These are phyloP conservation scores for Corvus moneduloides DNA, from an alignment of 2,113 vertebrate genomes.

Conservation along the genomic window DNA sequence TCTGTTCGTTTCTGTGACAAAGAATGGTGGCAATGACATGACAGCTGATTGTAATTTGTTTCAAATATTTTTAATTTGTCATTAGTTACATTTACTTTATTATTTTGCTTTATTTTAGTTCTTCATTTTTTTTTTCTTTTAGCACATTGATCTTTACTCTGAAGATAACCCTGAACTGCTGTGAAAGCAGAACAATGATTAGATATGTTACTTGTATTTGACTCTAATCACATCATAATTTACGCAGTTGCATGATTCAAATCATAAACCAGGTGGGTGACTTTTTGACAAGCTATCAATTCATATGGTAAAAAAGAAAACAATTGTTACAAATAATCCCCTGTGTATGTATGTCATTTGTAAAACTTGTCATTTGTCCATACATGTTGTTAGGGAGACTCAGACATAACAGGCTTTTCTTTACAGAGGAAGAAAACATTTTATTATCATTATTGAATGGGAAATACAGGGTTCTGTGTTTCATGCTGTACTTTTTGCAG, in stretches of 20 bases:
- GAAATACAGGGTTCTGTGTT: not conserved
- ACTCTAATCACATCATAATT: constrained; percentile 69
- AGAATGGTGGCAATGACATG: not conserved
- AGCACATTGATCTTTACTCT: constrained; percentile 85
- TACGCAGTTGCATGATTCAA: constrained; percentile 74
- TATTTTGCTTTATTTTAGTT: constrained; percentile 79
- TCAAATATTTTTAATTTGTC: constrained; percentile 44
- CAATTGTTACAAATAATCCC: not conserved
- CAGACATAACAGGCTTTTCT: not conserved
- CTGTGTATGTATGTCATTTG: not conserved
- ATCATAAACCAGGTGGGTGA: constrained; percentile 78
- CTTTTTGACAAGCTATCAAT: constrained; percentile 59
- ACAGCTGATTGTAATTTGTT: constrained; percentile 18
- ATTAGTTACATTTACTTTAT: constrained; percentile 62
- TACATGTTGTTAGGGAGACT: not conserved
- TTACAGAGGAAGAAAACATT: not conserved
- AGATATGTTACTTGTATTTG: constrained; percentile 73
- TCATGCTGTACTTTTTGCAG: not conserved
- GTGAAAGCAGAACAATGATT: constrained; percentile 68
- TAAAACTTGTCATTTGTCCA: constrained; percentile 5
- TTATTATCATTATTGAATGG: not conserved
- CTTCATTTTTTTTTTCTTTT: constrained; percentile 80
- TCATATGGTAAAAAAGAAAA: not conserved
- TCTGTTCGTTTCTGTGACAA: constrained; percentile 8
- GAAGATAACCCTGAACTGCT: constrained; percentile 74